Evolutionary conservation across 1,140 invertebrate genomes (phyloP).

Genomic region (Apolygus lucorum): DNA sequence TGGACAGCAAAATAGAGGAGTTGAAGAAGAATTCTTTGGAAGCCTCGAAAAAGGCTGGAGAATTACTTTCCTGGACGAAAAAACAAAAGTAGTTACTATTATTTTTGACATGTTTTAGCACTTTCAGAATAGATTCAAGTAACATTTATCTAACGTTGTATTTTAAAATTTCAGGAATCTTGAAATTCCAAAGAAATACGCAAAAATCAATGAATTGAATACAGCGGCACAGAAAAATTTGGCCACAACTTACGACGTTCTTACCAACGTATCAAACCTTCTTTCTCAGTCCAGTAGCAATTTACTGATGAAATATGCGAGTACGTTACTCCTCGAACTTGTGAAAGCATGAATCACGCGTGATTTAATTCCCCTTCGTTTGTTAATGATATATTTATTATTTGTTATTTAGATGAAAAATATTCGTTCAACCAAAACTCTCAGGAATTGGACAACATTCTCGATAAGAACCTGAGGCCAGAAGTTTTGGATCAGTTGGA

Average conservation of each 20-base stretch:
- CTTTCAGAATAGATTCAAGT: background rate
- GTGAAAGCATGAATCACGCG: too few relatives aligned
- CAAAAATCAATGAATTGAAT: constrained; percentile 19
- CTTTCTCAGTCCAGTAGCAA: background rate
- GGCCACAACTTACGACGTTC: background rate
- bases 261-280: background rate
- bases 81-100: constrained; percentile 14
- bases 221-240: background rate
- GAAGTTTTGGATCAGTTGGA: background rate
- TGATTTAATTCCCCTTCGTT: too few relatives aligned
- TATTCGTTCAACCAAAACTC: too few relatives aligned
- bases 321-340: too few relatives aligned
- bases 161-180: constrained; percentile 22
- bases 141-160: background rate
- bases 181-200: constrained; percentile 12
- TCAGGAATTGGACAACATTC: background rate
- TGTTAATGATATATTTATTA: too few relatives aligned
- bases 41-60: constrained; percentile 50
- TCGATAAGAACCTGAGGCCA: background rate
- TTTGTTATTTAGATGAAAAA: too few relatives aligned
- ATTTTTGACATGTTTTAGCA: too few relatives aligned
- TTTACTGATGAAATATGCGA: background rate
- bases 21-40: constrained; percentile 43
- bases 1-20: constrained; percentile 17
- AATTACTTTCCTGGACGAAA: constrained; percentile 45